Base-by-base conservation (phyloP, 2,113 vertebrate genomes). In the Cinclus mexicanus region DNA sequence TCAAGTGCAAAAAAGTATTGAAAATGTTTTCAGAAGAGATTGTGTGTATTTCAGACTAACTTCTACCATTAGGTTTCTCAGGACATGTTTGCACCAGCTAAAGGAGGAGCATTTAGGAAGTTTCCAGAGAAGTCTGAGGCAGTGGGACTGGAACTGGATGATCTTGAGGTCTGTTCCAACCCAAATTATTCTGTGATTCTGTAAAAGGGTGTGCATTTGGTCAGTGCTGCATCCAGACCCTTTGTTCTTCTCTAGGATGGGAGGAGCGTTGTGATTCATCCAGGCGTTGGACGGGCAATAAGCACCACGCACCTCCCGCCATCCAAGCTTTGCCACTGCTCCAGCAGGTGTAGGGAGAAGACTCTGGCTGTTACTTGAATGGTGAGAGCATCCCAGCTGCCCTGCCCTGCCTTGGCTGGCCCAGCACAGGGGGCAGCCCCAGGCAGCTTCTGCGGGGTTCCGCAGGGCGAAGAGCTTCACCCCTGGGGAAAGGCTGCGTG, bases 391-490 rank as follows among this genome's bases (percentile, higher is more conserved):
- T 9, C 49, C 67, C 49, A n/a, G 6, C 7, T 41, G 61, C 7
- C 28, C 44, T n/a, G 39, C 25, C 35, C 33, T 57, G 39, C 53
- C 53, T 9, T 3, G 70, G 11, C 22, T 1, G 1, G 1, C 25
- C 84, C 72, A 47, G 28, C 24, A 3, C 0, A 1, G 35, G 10
- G 21, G 21, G 57, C 44, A 72, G 35, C 68, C 64, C 14, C 2
- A 13, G 2, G 0, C 2, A 2, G 20, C 25, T 35, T 12, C 56
- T 0, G 0, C 23, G 12, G 31, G n/a, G 4, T 2, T 63, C 39
- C 11, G 1, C 46, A 35, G 46, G 10, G 14, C 2, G 2, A 10
- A 19, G 24, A 49, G 24, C 37, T 53, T 56, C 90, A 47, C 57
- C 39, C 5, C 1, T 0, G 15, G 16, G 0, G 0, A 11, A 16